These are phyloP conservation scores for Nycticebus coucang DNA, from an alignment of 2,113 vertebrate species.

Conservation along the genomic window DNA sequence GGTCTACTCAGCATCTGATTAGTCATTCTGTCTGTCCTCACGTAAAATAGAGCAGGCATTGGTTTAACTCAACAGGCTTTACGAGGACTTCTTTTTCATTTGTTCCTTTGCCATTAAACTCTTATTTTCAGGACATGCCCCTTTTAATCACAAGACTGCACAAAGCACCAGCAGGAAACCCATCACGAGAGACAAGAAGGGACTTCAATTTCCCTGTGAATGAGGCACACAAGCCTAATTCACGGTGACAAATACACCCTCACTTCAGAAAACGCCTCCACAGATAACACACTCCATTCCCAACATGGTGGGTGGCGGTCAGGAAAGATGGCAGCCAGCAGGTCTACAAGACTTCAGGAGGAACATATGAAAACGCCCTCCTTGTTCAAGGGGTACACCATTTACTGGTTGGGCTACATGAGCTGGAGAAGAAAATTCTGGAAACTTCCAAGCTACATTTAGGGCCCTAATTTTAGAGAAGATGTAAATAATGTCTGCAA, in stretches of 20 bases:
- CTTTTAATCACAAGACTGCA: neutral
- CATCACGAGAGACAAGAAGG: neutral
- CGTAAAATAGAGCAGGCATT: neutral
- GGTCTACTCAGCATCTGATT: neutral
- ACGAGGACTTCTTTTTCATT: neutral
- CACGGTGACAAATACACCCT: neutral
- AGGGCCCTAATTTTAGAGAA: neutral
- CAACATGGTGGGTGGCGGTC: fast-evolving
- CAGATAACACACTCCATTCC: fast-evolving
- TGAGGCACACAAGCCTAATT: neutral
- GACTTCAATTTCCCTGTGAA: neutral
- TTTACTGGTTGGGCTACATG: neutral
- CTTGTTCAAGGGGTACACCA: fast-evolving
- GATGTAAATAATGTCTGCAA: neutral
- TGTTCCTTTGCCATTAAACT: neutral
- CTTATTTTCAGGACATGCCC: conserved; percentile 16
- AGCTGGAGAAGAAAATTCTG: neutral
- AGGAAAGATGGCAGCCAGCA: too few species aligned
- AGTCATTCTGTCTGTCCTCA: neutral
- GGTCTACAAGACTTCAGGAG: too few species aligned
- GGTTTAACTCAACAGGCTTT: neutral
- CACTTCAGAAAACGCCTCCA: neutral
- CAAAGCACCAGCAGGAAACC: neutral
- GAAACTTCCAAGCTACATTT: neutral
- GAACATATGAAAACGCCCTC: fast-evolving